Conservation (phyloP, 35 echinoderm and acorn worm genomes). For the Holothuria glaberrima region DNA sequence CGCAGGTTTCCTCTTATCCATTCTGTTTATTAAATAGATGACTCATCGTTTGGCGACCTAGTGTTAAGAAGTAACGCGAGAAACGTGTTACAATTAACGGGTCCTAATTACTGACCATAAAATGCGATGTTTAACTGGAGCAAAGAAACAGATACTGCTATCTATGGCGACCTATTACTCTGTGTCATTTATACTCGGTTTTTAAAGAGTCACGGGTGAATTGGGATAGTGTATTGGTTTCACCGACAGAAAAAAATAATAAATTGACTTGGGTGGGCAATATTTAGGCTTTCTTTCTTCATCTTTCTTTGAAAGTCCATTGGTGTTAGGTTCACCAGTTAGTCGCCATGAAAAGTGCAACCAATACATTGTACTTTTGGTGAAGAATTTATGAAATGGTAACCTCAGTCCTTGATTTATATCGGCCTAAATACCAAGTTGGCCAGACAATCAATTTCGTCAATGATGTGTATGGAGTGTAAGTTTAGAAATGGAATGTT, state of each 20-base stretch:
- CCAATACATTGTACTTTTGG: slow-evolving; percentile 6
- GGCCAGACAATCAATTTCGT: too few relatives aligned
- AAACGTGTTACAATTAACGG: slow-evolving; percentile 36
- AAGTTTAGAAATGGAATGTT: too few relatives aligned
- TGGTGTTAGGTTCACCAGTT: background rate
- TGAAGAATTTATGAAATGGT: background rate
- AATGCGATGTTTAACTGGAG: slow-evolving; percentile 27
- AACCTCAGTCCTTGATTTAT: background rate
- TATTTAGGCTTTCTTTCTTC: background rate
- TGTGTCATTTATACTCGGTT: slow-evolving; percentile 8
- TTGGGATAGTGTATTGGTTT: slow-evolving; percentile 10
- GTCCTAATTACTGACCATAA: slow-evolving; percentile 48
- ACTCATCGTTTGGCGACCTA: slow-evolving; percentile 36
- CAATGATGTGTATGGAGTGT: too few relatives aligned
- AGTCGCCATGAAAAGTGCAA: slow-evolving; percentile 9
- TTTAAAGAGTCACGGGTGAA: slow-evolving; percentile 22
- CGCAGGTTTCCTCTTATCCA: background rate
- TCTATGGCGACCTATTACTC: background rate
- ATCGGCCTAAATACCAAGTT: background rate
- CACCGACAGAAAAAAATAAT: background rate
- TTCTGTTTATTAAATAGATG: background rate
- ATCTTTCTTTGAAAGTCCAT: background rate
- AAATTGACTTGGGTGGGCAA: background rate
- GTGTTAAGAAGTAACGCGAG: slow-evolving; percentile 48
- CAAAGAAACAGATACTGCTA: background rate